phyloP scores from a whole-genome alignment of 2,888 invertebrate species.

The Papilio protenor region DNA sequence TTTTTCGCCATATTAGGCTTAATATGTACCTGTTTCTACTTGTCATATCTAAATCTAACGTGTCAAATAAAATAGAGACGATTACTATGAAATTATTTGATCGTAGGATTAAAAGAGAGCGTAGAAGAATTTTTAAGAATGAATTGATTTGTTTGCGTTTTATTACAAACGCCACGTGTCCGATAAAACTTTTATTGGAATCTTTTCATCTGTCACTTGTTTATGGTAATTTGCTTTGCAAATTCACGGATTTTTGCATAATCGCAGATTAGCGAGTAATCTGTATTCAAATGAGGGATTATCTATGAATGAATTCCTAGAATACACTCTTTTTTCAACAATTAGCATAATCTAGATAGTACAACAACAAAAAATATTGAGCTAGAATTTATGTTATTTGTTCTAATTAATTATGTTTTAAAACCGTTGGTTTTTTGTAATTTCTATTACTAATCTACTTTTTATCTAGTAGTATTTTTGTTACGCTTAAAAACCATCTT shows the following conservation, averaged over 20 bases:
- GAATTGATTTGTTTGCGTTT: background rate
- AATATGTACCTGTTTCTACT: background rate
- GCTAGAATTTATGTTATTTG: background rate
- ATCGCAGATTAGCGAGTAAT: constrained; percentile 21
- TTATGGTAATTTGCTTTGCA: constrained; percentile 6
- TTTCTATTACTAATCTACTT: no score
- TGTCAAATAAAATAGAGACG: background rate
- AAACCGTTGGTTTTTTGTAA: no score
- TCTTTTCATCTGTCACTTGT: background rate
- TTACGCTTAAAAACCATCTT: no score
- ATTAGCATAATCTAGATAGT: constrained; percentile 15
- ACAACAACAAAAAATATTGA: background rate
- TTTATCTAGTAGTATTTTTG: no score
- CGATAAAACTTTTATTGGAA: background rate
- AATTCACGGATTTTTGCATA: constrained; percentile 14
- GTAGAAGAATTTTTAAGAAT: background rate
- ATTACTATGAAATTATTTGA: background rate
- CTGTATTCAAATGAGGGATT: constrained; percentile 15
- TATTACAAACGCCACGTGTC: background rate
- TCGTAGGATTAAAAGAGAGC: background rate
- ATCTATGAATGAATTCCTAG: constrained; percentile 8
- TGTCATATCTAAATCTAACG: background rate
- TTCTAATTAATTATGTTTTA: background rate
- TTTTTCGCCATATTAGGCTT: no score
- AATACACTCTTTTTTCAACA: background rate